Evolutionary conservation across 2,888 invertebrate genomes (phyloP).

Genomic region (Drosophila monieri): DNA sequence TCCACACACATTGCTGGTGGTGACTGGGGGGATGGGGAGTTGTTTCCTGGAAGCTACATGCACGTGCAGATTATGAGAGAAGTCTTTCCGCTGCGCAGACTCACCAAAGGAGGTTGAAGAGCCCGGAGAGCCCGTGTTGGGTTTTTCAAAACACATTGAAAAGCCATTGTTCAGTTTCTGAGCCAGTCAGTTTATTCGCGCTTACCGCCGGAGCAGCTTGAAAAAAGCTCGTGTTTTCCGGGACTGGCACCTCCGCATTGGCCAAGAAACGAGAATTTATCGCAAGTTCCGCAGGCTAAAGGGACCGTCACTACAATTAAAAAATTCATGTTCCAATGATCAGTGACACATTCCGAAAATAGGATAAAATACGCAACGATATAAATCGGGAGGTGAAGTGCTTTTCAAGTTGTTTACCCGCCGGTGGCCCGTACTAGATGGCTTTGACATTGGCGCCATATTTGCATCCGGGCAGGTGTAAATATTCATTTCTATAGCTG

Average conservation of each 20-base stretch:
- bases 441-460: slow-evolving; percentile 68
- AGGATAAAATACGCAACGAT: not conserved
- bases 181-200: slow-evolving; percentile 60
- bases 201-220: slow-evolving; percentile 43
- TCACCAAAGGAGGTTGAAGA: slow-evolving; percentile 51
- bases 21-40: not conserved
- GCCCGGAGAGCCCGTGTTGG: slow-evolving; percentile 43
- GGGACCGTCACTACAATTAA: not conserved
- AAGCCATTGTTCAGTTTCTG: slow-evolving; percentile 33
- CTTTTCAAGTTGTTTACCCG: slow-evolving; percentile 5
- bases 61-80: slow-evolving; percentile 62
- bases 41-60: slow-evolving; percentile 58
- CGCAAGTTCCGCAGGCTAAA: not conserved
- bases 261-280: slow-evolving; percentile 20
- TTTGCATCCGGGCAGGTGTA: slow-evolving; percentile 47
- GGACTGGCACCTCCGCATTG: not conserved
- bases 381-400: not conserved
- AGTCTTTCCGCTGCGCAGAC: slow-evolving; percentile 56
- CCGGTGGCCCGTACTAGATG: slow-evolving; percentile 47
- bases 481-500: slow-evolving; percentile 63
- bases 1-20: slow-evolving; percentile 16
- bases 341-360: not conserved
- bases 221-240: slow-evolving; percentile 20
- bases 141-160: slow-evolving; percentile 54
- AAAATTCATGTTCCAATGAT: not conserved